Conservation (phyloP, 2,797 vertebrate genomes). For the Anguilla marmorata region DNA sequence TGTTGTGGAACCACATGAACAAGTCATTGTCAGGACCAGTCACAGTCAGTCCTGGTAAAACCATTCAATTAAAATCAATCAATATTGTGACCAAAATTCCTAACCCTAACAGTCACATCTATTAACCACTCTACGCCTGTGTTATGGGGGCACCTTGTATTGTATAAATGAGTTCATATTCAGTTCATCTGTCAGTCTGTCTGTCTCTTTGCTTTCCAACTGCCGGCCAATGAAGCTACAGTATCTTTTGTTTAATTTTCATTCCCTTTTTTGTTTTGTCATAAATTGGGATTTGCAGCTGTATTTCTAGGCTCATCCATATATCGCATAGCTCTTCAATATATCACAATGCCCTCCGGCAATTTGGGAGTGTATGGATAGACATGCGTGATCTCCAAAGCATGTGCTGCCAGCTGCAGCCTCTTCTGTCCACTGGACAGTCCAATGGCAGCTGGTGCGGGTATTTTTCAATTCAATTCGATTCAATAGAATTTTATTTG, state of each 20-base stretch:
- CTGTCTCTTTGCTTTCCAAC: neutral
- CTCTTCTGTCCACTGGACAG: neutral
- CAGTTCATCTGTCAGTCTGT: conserved; percentile 9
- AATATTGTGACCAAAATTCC: neutral
- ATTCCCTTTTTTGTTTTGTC: neutral
- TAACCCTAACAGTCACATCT: neutral
- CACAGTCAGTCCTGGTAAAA: neutral
- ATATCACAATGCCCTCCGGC: neutral
- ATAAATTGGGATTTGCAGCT: neutral
- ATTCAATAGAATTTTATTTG: neutral
- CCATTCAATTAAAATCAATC: neutral
- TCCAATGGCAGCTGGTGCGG: neutral
- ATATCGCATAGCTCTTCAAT: neutral
- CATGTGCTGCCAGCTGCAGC: neutral
- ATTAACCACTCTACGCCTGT: neutral
- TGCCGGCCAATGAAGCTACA: neutral
- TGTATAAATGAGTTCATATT: conserved; percentile 17
- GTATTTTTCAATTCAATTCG: neutral
- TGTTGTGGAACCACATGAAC: conserved; percentile 18
- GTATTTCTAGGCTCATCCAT: neutral
- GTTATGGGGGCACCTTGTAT: neutral
- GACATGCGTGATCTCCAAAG: neutral
- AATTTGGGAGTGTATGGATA: neutral
- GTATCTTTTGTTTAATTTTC: neutral
- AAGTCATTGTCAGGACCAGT: neutral